Evolutionary conservation across 1,140 invertebrate genomes (phyloP).

Genomic region (Bombus superbus): DNA sequence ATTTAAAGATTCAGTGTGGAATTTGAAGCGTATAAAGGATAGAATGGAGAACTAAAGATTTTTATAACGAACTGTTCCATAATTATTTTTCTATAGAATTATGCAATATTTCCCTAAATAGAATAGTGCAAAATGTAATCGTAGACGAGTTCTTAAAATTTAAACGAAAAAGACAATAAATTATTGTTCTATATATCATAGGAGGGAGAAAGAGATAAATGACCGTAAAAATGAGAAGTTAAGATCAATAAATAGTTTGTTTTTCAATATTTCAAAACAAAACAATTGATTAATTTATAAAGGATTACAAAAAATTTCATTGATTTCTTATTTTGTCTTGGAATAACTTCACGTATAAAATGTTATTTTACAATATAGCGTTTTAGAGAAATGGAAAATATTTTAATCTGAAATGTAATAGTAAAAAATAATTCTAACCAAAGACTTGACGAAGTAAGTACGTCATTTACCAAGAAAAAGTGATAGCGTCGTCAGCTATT

Average conservation of each 20-base stretch:
- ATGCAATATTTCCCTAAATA: too few species aligned
- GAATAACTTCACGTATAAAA: background rate
- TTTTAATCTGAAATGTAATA: background rate
- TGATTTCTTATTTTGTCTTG: too few species aligned
- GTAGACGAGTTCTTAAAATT: too few species aligned
- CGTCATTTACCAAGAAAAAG: slow-evolving; percentile 18
- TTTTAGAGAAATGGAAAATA: background rate
- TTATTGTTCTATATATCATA: too few species aligned
- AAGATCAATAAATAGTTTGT: background rate
- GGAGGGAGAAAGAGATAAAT: background rate
- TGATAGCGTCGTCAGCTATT: slow-evolving; percentile 12
- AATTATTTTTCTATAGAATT: too few species aligned
- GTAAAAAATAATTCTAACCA: background rate
- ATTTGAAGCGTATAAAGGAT: too few species aligned
- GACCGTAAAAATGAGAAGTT: background rate
- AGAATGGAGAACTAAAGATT: too few species aligned
- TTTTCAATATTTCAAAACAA: background rate
- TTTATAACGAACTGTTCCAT: too few species aligned
- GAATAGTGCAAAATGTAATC: too few species aligned
- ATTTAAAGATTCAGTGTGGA: background rate
- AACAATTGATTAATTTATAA: background rate
- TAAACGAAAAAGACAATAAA: too few species aligned
- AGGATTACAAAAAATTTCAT: too few species aligned
- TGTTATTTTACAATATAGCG: background rate
- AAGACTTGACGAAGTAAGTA: slow-evolving; percentile 1